Conservation (phyloP, 2,113 vertebrate species). For the Chaetorhynchus papuensis region DNA sequence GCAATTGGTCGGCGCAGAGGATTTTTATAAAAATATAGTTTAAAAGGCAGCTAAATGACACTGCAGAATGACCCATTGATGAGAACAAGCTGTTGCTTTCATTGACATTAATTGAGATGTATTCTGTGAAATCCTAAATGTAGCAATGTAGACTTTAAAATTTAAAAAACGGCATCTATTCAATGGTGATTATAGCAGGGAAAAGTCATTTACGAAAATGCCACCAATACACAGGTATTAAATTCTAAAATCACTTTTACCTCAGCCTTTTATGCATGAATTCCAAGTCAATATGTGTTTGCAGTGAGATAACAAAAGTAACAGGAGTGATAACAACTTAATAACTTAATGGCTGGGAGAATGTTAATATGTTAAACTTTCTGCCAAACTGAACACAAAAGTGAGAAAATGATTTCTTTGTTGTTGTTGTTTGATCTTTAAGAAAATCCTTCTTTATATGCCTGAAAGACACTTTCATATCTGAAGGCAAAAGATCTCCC, state of each 20-base stretch:
- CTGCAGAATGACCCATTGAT: neutral
- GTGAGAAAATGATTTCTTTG: neutral
- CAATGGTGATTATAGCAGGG: neutral
- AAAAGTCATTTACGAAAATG: neutral
- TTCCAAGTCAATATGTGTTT: neutral
- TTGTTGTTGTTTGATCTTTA: neutral
- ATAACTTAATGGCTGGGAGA: neutral
- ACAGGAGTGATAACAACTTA: neutral
- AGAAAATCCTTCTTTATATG: neutral
- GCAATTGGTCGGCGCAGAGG: neutral
- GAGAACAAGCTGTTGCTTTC: conserved; percentile 16
- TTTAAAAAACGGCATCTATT: neutral
- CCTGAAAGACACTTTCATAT: neutral
- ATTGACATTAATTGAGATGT: neutral
- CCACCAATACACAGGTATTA: neutral
- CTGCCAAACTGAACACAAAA: neutral
- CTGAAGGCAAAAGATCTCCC: neutral
- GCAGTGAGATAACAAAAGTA: neutral
- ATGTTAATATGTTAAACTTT: neutral
- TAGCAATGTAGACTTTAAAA: neutral
- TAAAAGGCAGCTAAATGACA: neutral
- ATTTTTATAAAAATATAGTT: conserved; percentile 1
- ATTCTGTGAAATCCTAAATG: neutral
- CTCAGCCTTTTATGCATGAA: neutral
- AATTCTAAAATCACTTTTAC: neutral